Conservation (phyloP, 2,888 invertebrate genomes). For the Caenorhabditis zanzibari region DNA sequence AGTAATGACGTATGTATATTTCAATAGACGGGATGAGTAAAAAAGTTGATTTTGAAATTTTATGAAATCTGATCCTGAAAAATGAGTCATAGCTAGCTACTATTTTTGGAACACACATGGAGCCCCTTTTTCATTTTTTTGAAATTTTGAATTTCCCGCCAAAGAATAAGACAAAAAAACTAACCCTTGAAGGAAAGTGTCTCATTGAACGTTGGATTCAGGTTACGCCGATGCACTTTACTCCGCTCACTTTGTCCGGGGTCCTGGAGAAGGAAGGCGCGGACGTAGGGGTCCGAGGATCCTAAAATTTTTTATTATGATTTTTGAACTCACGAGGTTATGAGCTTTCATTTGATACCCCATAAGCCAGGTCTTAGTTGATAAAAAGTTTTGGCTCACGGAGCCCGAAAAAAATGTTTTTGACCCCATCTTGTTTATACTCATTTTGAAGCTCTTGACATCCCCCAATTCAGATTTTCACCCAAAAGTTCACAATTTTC, state of each 20-base stretch:
- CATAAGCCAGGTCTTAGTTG: background rate
- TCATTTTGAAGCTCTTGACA: background rate
- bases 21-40: background rate
- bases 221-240: slow-evolving; percentile 77
- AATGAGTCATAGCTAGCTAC: background rate
- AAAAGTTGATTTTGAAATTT: background rate
- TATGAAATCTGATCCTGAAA: background rate
- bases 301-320: slow-evolving; percentile 66
- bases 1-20: background rate
- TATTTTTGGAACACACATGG: background rate
- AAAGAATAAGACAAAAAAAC: slow-evolving; percentile 21
- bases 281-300: slow-evolving; percentile 81
- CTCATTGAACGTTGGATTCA: slow-evolving; percentile 81
- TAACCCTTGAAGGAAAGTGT: slow-evolving; percentile 79
- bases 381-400: background rate
- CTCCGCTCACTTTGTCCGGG: slow-evolving; percentile 75
- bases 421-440: background rate
- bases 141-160: background rate
- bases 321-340: background rate
- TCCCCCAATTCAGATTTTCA: no score
- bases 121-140: background rate
- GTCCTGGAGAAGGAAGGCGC: slow-evolving; percentile 78
- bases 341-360: background rate
- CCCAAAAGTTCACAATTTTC: no score
- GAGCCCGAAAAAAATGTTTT: background rate